Evolutionary conservation across 2,113 vertebrate species (phyloP).

Genomic region (Chaetorhynchus papuensis): DNA sequence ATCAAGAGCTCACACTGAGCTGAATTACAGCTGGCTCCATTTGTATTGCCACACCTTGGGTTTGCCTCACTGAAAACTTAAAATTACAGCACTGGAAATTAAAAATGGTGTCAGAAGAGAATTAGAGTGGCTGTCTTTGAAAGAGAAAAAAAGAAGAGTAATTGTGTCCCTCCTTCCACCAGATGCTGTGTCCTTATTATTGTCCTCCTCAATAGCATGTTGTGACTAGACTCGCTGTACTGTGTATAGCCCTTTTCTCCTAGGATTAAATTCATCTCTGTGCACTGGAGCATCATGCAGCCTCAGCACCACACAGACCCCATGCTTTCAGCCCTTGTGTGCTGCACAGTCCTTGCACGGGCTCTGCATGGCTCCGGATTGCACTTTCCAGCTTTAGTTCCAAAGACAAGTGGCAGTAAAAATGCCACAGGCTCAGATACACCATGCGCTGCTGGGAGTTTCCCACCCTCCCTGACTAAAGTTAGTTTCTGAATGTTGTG

Average conservation of each 20-base stretch:
- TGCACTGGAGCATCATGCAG: background rate
- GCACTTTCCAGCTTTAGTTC: background rate
- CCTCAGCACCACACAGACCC: background rate
- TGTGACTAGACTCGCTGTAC: background rate
- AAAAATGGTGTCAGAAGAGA: background rate
- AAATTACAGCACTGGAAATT: background rate
- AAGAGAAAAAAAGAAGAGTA: background rate
- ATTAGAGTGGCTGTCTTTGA: background rate
- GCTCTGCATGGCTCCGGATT: background rate
- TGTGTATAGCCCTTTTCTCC: background rate
- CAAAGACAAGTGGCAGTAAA: background rate
- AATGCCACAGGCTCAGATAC: background rate
- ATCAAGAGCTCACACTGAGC: background rate
- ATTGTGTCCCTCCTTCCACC: background rate
- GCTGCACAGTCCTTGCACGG: fast-evolving
- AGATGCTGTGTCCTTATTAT: background rate
- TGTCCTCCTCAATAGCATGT: background rate
- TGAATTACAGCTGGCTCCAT: background rate
- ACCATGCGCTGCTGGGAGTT: background rate
- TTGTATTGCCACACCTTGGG: background rate
- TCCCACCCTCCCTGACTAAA: background rate
- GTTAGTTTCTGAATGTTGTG: background rate
- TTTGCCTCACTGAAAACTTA: background rate
- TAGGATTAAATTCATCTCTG: background rate
- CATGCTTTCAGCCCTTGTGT: background rate